Base-by-base conservation (phyloP, 2,113 vertebrate species). In the Calonectris borealis region DNA sequence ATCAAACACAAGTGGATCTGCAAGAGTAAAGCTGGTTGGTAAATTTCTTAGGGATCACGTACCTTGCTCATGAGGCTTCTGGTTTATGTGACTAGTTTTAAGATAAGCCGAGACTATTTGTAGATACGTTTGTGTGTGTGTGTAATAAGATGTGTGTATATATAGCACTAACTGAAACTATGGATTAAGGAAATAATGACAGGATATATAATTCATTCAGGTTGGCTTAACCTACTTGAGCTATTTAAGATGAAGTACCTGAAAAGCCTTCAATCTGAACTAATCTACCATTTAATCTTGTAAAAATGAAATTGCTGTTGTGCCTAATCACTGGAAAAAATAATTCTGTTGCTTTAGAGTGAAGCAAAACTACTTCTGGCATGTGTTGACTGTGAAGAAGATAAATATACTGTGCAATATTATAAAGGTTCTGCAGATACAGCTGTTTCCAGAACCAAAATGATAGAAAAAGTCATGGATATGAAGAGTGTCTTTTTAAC, bases 1-100 rank as follows among this genome's bases (percentile, higher is more conserved):
- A 27, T 99, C 99, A 58, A 99, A 99, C 97, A 99, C 99, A 80
- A 99, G 99, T 18, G 99, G 99, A 16, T 99, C 99, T 27, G 99
- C 99, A 24, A 99, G 99, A 97, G 99, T 99, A 84, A 99, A 99
- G 66, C 98, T 99, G 98, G 99, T 99, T 97, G 98, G 98, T 97
- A 29, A 9, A 69, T 52, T n/a, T 70, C 22, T 26, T 24, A 7
- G 49, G 13, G 29, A 6, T 46, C 24, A 1, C 8, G 5, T 75
- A 25, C 8, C 6, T 78, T 84, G 48, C 80, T 87, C 54, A 27
- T 82, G 32, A 51, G 70, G 51, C 22, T 81, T 19, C 57, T 76
- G 57, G 4, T n/a, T 90, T 65, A 20, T 34, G 10, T 49, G 42
- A 11, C 32, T 51, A 13, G 22, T 70, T 66, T 70, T 61, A 61